Conservation (phyloP, 2,797 vertebrate genomes). For the Rhodeus uyekii region DNA sequence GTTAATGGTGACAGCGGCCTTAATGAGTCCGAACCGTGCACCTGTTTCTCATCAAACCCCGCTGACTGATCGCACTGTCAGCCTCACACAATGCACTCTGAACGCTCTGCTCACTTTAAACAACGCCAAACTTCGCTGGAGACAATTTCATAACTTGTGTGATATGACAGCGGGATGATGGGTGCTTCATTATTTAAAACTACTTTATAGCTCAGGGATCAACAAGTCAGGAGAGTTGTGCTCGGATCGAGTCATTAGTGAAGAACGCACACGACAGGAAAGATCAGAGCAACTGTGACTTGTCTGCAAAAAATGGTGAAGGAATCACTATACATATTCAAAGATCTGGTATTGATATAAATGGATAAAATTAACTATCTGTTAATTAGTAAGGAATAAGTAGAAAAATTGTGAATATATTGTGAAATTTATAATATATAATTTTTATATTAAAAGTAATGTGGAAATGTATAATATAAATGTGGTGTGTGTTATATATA, state of each 20-base stretch:
- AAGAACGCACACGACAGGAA: slow-evolving; percentile 15
- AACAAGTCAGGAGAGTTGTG: slow-evolving; percentile 33
- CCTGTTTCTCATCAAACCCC: slow-evolving; percentile 62
- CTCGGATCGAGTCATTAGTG: slow-evolving; percentile 24
- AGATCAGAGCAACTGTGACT: background rate
- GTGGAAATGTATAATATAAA: background rate
- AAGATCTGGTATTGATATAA: background rate
- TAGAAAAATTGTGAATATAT: background rate
- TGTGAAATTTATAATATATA: background rate
- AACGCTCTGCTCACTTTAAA: slow-evolving; percentile 35
- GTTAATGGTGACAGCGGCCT: slow-evolving; percentile 55
- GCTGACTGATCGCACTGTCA: slow-evolving; percentile 45
- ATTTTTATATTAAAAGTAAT: too few species aligned
- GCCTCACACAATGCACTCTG: slow-evolving; percentile 33
- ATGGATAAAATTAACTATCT: background rate
- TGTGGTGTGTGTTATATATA: too few species aligned
- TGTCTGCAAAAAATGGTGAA: background rate
- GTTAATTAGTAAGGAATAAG: background rate
- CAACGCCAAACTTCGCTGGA: slow-evolving; percentile 31
- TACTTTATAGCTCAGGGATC: slow-evolving; percentile 42
- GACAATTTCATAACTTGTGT: slow-evolving; percentile 52
- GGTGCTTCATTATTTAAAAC: slow-evolving; percentile 50
- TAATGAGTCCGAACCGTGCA: slow-evolving; percentile 59
- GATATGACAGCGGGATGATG: slow-evolving; percentile 51
- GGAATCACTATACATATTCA: background rate